A percentile compares a stretch with the other conserved stretches of the same genome.
phyloP scores from a whole-genome alignment of 2,888 invertebrate genomes.

The Chelonus formosanus region DNA sequence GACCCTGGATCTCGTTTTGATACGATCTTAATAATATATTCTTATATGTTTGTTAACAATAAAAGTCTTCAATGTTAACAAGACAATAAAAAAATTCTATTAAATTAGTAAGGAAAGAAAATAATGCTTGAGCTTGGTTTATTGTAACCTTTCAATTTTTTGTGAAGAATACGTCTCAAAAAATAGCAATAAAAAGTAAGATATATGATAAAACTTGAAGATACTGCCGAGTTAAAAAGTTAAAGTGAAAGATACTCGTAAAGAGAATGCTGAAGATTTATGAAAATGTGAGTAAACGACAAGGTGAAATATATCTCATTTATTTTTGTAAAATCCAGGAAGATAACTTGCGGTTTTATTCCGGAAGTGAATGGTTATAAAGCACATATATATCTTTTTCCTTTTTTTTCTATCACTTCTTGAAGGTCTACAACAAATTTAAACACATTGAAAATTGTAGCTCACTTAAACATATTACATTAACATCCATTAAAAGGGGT shows the following conservation, averaged over 20 bases:
- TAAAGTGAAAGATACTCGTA: conserved; percentile 7
- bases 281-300: conserved; percentile 21
- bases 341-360: conserved; percentile 7
- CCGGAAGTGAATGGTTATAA: conserved; percentile 1
- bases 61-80: too few species aligned
- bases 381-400: neutral
- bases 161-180: too few species aligned
- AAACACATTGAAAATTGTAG: conserved; percentile 29
- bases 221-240: conserved; percentile 3
- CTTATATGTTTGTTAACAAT: too few species aligned
- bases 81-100: too few species aligned
- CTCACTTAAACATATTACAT: conserved; percentile 42
- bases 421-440: conserved; percentile 21
- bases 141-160: too few species aligned
- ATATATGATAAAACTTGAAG: conserved; percentile 5
- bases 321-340: conserved; percentile 2
- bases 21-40: too few species aligned
- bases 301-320: conserved; percentile 22
- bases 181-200: neutral
- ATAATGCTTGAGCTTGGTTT: too few species aligned
- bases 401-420: neutral
- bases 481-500: conserved; percentile 42
- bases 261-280: conserved; percentile 19
- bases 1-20: too few species aligned
- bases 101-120: too few species aligned